Evolutionary conservation across 2,888 invertebrate species (phyloP).

Genomic region (Tuberolachnus salignus): DNA sequence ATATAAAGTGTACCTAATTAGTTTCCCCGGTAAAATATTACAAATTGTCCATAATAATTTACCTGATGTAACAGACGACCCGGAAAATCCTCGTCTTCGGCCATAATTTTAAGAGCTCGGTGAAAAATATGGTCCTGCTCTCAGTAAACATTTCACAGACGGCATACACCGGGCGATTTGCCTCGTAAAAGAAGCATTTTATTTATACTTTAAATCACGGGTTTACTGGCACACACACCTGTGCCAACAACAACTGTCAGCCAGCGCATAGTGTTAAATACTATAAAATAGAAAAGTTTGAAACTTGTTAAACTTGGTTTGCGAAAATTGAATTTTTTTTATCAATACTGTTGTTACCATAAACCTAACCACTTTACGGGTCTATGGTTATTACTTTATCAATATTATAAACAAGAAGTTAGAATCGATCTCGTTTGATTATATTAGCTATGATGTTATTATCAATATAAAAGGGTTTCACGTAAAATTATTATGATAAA

Average conservation of each 20-base stretch:
- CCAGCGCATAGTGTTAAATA: not conserved
- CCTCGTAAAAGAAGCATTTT: constrained; percentile 49
- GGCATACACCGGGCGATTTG: not conserved
- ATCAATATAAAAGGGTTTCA: not conserved
- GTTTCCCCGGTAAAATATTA: too few species aligned
- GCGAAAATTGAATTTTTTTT: not conserved
- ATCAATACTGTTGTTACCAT: constrained; percentile 15
- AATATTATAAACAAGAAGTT: constrained; percentile 2
- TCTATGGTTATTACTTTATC: not conserved
- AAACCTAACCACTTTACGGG: not conserved
- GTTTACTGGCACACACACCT: constrained; percentile 6
- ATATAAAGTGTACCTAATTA: too few species aligned
- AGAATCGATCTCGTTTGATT: not conserved
- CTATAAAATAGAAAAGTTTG: not conserved
- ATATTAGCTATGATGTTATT: not conserved
- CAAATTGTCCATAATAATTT: constrained; percentile 46
- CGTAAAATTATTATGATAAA: not conserved
- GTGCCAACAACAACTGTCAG: constrained; percentile 19
- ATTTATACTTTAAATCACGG: constrained; percentile 26
- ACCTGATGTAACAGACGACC: constrained; percentile 65
- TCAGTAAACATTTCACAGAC: constrained; percentile 24
- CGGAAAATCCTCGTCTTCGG: constrained; percentile 65
- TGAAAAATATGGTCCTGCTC: constrained; percentile 6
- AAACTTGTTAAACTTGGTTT: not conserved
- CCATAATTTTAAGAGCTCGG: constrained; percentile 2